Evolutionary conservation across 2,113 vertebrate genomes (phyloP).

Genomic region (Alces alces): DNA sequence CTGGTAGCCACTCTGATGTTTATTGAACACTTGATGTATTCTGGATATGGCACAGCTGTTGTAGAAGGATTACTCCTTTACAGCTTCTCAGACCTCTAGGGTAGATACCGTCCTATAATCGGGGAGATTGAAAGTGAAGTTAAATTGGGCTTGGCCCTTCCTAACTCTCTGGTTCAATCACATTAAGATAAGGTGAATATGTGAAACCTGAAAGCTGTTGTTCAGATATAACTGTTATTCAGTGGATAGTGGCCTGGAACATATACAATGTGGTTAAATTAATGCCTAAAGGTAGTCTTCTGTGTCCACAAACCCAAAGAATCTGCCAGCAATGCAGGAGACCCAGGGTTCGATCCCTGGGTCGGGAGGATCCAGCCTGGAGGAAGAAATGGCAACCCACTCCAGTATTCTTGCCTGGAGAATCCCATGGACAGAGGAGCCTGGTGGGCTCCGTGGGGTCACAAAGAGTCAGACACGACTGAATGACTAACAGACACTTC

Average conservation of each 20-base stretch:
- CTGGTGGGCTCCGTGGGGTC: not conserved
- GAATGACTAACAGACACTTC: not conserved
- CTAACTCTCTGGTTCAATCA: not conserved
- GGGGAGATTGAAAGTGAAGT: not conserved
- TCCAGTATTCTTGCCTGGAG: not conserved
- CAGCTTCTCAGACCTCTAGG: not conserved
- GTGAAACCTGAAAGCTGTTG: not conserved
- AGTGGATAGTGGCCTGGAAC: not conserved
- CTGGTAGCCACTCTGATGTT: not conserved
- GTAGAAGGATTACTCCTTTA: not conserved
- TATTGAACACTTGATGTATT: not conserved
- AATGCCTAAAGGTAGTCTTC: not conserved
- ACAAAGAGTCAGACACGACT: not conserved
- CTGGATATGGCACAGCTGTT: not conserved
- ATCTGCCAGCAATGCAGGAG: not conserved
- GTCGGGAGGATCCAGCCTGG: rapidly evolving
- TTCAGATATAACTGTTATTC: not conserved
- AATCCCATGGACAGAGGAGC: not conserved
- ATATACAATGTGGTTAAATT: not conserved
- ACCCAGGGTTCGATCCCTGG: not conserved
- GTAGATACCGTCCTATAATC: not conserved
- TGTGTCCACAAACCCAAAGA: not conserved
- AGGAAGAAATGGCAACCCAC: not conserved
- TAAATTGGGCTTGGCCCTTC: not conserved
- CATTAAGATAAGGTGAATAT: not conserved